Conservation (phyloP, 2,113 vertebrate genomes). For the Maccullochella peelii region DNA sequence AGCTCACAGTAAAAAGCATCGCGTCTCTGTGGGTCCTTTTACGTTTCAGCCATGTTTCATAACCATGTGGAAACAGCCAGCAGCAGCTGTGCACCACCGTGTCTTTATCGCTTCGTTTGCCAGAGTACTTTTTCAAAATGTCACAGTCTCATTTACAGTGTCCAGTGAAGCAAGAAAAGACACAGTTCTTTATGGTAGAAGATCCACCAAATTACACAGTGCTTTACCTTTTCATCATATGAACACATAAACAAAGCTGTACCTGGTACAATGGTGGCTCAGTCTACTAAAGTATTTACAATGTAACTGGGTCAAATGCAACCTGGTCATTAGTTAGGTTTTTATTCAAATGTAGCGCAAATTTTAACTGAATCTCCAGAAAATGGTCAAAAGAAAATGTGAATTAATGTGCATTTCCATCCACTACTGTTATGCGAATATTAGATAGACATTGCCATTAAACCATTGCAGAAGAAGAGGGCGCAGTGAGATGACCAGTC, state of each 20-base stretch:
- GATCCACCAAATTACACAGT: too few relatives aligned
- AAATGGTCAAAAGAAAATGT: neutral
- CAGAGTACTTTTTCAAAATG: slow-evolving; percentile 38
- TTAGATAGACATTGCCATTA: too few relatives aligned
- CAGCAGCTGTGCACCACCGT: slow-evolving; percentile 32
- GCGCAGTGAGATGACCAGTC: too few relatives aligned
- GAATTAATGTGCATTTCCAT: neutral
- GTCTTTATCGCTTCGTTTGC: slow-evolving; percentile 11
- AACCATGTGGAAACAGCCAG: slow-evolving; percentile 45
- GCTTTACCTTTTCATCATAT: too few relatives aligned
- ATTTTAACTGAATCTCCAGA: neutral
- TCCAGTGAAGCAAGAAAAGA: slow-evolving; percentile 4
- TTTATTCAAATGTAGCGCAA: neutral
- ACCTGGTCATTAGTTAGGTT: neutral
- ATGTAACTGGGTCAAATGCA: neutral
- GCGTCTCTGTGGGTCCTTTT: slow-evolving; percentile 8
- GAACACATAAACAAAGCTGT: too few relatives aligned
- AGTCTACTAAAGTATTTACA: too few relatives aligned
- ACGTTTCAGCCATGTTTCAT: slow-evolving; percentile 35
- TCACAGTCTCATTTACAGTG: slow-evolving; percentile 34
- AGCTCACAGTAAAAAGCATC: slow-evolving; percentile 17
- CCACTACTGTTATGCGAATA: neutral
- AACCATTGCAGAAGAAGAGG: too few relatives aligned
- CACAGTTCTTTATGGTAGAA: slow-evolving; percentile 3
- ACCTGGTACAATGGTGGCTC: too few relatives aligned